Evolutionary conservation across 2,113 vertebrate genomes (phyloP).

Genomic region (Perca fluviatilis): DNA sequence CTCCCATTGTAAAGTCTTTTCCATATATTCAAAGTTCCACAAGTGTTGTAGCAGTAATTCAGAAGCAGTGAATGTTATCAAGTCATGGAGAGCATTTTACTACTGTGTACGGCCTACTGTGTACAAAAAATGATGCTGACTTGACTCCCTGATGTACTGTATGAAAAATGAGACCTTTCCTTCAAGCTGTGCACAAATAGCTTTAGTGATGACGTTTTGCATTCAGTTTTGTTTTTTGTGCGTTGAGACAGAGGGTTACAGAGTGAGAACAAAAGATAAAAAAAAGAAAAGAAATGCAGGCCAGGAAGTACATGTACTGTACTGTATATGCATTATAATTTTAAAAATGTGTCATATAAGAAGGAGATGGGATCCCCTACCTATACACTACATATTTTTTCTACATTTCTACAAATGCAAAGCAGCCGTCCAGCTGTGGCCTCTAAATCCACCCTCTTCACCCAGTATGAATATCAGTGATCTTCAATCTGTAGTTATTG

Average conservation of each 20-base stretch:
- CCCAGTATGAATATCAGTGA: neutral
- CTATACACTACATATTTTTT: neutral
- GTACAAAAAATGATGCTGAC: neutral
- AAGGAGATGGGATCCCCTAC: neutral
- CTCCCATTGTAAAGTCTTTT: slow-evolving; percentile 58
- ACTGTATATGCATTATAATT: neutral
- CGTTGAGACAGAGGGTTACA: neutral
- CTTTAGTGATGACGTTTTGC: neutral
- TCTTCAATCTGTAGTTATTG: neutral
- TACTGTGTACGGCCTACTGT: neutral
- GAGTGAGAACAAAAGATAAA: neutral
- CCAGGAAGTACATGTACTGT: too few species aligned
- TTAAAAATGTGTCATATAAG: neutral
- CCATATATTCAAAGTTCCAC: slow-evolving; percentile 73
- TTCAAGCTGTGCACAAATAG: neutral
- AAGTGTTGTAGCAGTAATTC: slow-evolving; percentile 14
- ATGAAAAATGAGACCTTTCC: neutral
- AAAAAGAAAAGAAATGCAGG: too few species aligned
- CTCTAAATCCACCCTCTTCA: neutral
- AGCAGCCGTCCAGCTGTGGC: neutral
- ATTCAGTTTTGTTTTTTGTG: neutral
- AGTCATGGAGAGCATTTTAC: slow-evolving; percentile 27
- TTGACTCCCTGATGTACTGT: neutral
- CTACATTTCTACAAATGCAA: neutral
- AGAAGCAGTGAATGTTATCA: slow-evolving; percentile 58